Percentiles rank a stretch among this genome's conserved stretches.
Evolutionary conservation across 2,113 vertebrate genomes (phyloP).

Genomic region (Pleuronectes platessa): DNA sequence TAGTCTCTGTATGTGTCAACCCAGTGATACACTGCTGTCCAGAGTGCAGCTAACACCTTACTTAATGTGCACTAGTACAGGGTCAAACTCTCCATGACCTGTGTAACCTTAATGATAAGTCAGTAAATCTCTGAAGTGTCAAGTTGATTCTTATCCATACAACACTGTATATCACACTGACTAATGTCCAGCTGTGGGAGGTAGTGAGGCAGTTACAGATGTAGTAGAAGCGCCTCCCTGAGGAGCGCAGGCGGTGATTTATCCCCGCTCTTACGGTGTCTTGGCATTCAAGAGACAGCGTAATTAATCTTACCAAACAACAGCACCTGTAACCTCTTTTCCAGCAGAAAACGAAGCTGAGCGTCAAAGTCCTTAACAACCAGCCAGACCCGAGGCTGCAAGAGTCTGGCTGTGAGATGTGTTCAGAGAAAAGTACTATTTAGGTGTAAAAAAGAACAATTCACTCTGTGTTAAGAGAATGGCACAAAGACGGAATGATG

Average conservation of each 20-base stretch:
- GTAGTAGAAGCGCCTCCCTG: conserved; percentile 2
- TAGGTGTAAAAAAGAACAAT: background rate
- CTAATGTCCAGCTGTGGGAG: background rate
- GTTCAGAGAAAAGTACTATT: background rate
- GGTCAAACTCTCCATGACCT: background rate
- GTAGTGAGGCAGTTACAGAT: conserved; percentile 4
- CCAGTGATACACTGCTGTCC: too few species aligned
- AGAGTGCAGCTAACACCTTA: too few species aligned
- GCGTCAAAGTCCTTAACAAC: conserved; percentile 37
- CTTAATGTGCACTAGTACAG: background rate
- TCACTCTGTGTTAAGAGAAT: too few species aligned
- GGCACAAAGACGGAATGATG: too few species aligned
- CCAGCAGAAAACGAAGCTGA: conserved; percentile 30
- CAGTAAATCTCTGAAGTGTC: background rate
- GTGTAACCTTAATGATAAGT: background rate
- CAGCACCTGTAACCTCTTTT: conserved; percentile 57
- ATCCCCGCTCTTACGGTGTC: conserved; percentile 8
- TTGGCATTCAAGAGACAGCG: conserved; percentile 32
- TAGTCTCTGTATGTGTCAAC: background rate
- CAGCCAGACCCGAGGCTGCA: conserved; percentile 7
- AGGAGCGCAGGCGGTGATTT: conserved; percentile 18
- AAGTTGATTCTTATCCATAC: background rate
- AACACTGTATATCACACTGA: background rate
- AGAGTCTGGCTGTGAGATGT: conserved; percentile 8
- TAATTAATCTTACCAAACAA: conserved; percentile 55